Base-by-base conservation (phyloP, 2,888 invertebrate genomes). In the Dione juno region DNA sequence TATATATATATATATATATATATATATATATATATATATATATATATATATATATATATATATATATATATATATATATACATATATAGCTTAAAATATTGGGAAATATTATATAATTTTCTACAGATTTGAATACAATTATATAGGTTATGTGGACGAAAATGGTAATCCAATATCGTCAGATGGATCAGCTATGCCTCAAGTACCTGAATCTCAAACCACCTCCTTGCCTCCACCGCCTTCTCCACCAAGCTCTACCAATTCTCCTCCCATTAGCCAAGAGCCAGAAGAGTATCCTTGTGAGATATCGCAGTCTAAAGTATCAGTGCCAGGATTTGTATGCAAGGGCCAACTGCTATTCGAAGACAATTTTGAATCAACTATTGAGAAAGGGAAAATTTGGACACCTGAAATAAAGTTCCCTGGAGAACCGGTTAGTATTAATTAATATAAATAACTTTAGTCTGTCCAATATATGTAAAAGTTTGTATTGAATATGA, bases 341-440 rank as follows among this genome's bases (percentile, higher is more conserved):
- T 95, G 95, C 78, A 86, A 89, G 28, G 95, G 94, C 0, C 93
- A 94, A 75, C 81, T 95, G 43, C 86, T 97, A 41, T 96, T 96
- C 72, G 89, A 94, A 71, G 95, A 96, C 35, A 90, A 94, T 63
- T 96, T 96, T 77, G 89, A 93, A 66, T 77, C 78, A 7, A 80
- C 78, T 0, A 78, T 89, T 11, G 83, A 90, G 0, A 90, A 94
- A 70, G 88, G 90, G 0, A 88, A 88, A n/a, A 84, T 89, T 37
- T 95, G 95, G 95, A 93, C 88, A 9, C 88, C 92, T 14, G 93
- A 95, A 77, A 92, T 94, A 71, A 94, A 90, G 79, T 95, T 95
- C 80, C 92, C 94, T 14, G 93, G 92, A 0, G 92, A 92, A 73
- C 96, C 96, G 67, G 96, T 96, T 85, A 90, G 92, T 79, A 61